Evolutionary conservation across 1,140 invertebrate species (phyloP), one percentile per base, ranked within the genome.

Genomic region (Globodera ellingtonae): DNA sequence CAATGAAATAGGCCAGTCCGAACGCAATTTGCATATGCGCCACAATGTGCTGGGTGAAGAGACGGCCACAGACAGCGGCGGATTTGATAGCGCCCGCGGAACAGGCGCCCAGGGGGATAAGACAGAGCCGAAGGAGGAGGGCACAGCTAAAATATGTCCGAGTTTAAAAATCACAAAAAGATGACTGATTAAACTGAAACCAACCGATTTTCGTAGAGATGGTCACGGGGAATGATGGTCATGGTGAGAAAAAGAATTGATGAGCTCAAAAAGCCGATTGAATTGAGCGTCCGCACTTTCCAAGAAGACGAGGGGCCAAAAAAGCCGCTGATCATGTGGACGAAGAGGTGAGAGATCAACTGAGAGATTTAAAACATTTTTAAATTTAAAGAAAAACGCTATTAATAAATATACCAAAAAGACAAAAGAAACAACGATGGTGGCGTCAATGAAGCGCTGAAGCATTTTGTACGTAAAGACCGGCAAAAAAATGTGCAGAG

Each of bases 1-100:
- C 75, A 35, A 80, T 46, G 44, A 75, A 70, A 24, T 83, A 72
- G 5, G 83, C 78, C 21, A 84, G 47, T 9, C 82, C 83, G 47
- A 84, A 84, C 24, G 75, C 62, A 6, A 81, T 46, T 77, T 84
- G 83, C 66, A 84, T 67, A 62, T 80, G 50, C 15, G 78, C 56
- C 4, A 84, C 65, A 75, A 84, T 84, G 67, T 77, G 78, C 65
- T 84, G 81, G n/a, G 83, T 72, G 71, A 81, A 84, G 69, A 77
- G 80, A 10, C 74, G 83, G n/a, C 79, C 79, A 79, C 76, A 84
- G 15, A 84, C 71, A 21, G 83, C 74, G 18, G 83, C 46, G 72
- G 71, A 66, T 59, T 84, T 72, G 18, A 84, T 69, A 71, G 84
- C 84, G 18, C 83, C 83, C 24, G 65, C 62, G 13, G 83, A 69